phyloP scores from a whole-genome alignment of 2,113 vertebrate genomes.

The Gracilinanus agilis region DNA sequence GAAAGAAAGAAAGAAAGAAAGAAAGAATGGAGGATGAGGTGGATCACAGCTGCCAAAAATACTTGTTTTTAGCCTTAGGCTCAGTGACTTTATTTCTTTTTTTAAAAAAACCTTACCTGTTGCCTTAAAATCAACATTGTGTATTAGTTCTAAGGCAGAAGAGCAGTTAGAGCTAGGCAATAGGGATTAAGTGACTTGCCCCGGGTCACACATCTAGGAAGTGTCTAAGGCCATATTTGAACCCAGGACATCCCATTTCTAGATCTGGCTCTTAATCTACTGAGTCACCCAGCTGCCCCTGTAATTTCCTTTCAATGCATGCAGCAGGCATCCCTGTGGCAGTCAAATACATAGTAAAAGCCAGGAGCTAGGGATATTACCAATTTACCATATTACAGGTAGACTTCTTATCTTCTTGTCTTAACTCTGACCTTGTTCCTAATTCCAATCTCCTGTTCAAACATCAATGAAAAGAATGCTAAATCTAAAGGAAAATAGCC shows the following conservation, averaged over 20 bases:
- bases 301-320: slow-evolving; percentile 76
- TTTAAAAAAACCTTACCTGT: too few relatives aligned
- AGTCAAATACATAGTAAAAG: slow-evolving; percentile 60
- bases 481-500: not conserved
- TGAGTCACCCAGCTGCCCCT: too few relatives aligned
- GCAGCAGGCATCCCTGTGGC: slow-evolving; percentile 68
- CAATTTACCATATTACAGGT: not conserved
- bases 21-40: not conserved
- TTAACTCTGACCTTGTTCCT: not conserved
- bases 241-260: too few relatives aligned
- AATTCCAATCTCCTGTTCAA: not conserved
- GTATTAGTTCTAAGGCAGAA: too few relatives aligned
- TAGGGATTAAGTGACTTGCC: too few relatives aligned
- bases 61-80: slow-evolving; percentile 63
- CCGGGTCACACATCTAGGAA: too few relatives aligned
- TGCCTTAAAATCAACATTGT: too few relatives aligned
- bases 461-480: not conserved
- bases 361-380: not conserved
- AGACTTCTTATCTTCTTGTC: not conserved
- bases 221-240: too few relatives aligned
- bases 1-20: too few relatives aligned
- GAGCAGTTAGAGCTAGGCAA: too few relatives aligned
- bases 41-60: not conserved
- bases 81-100: slow-evolving; percentile 60
- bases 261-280: too few relatives aligned